These are phyloP conservation scores for Archips xylosteana DNA, from an alignment of 2,888 invertebrate genomes.

Conservation along the genomic window DNA sequence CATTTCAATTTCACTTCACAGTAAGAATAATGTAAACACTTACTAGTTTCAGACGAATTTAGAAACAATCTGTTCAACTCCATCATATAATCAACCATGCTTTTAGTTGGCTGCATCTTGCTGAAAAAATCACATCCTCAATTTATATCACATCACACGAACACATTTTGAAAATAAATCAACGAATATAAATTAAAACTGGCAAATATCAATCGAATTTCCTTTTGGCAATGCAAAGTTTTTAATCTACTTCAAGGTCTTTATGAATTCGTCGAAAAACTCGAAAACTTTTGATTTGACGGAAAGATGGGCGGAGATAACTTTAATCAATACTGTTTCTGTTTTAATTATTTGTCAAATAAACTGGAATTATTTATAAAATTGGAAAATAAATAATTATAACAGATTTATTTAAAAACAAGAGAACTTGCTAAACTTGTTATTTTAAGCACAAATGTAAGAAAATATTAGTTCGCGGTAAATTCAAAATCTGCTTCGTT, in stretches of 20 bases:
- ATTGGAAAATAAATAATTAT: neutral
- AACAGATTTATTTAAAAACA: neutral
- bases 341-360: neutral
- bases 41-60: constrained; percentile 61
- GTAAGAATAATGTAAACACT: constrained; percentile 44
- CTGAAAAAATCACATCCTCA: constrained; percentile 48
- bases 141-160: constrained; percentile 44
- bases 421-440: neutral
- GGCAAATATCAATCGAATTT: neutral
- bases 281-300: neutral
- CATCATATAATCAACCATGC: constrained; percentile 58
- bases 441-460: neutral
- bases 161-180: neutral
- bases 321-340: neutral
- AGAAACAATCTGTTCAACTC: constrained; percentile 67
- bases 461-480: neutral
- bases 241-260: neutral
- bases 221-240: neutral
- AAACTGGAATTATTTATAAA: neutral
- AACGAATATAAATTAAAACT: neutral
- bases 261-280: neutral
- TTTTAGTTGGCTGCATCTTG: constrained; percentile 67
- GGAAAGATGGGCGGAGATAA: neutral
- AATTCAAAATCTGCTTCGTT: neutral
- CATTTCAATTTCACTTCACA: neutral